These are phyloP conservation scores for Myiagra hebetior DNA, from an alignment of 2,113 vertebrate species.

Conservation along the genomic window DNA sequence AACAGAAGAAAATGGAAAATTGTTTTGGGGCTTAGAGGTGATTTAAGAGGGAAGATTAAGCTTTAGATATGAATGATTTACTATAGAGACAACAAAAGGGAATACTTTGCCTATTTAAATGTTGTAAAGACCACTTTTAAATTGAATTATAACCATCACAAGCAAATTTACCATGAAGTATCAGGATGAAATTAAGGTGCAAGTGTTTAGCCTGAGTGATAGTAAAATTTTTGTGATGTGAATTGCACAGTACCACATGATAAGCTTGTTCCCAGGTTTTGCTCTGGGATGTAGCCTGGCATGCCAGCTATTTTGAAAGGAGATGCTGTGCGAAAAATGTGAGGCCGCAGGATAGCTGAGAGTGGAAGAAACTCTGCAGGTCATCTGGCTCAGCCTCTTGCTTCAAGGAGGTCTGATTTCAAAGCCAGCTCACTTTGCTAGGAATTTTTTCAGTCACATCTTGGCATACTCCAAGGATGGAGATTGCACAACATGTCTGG, in stretches of 20 bases:
- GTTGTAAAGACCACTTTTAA: background rate
- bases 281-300: background rate
- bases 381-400: background rate
- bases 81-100: background rate
- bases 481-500: background rate
- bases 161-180: background rate
- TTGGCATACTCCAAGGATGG: background rate
- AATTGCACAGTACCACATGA: background rate
- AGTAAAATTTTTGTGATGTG: background rate
- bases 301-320: background rate
- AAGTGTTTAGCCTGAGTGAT: background rate
- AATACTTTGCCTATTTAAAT: background rate
- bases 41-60: background rate
- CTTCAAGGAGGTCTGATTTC: background rate
- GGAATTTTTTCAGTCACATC: background rate
- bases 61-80: background rate
- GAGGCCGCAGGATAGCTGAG: background rate
- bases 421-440: background rate
- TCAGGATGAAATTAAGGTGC: background rate
- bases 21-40: background rate
- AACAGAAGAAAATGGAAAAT: background rate
- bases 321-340: background rate
- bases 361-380: background rate
- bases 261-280: background rate
- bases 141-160: background rate